phyloP scores from a whole-genome alignment of 2,797 vertebrate species.

The Limnodromus scolopaceus region DNA sequence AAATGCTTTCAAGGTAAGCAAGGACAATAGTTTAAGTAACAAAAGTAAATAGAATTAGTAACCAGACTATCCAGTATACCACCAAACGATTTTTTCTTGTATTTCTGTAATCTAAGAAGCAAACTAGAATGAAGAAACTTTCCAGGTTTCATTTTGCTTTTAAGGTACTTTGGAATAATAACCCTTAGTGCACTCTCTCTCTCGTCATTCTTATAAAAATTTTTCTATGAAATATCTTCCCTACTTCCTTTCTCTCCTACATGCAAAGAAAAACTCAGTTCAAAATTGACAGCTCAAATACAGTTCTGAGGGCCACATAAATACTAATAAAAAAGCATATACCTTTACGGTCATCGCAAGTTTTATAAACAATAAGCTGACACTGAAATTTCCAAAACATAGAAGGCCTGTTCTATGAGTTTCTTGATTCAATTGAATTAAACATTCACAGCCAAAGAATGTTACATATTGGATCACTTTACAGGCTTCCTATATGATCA shows the following conservation, averaged over 20 bases:
- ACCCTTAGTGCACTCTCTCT: neutral
- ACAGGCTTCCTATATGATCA: neutral
- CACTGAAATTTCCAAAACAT: neutral
- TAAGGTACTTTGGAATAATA: neutral
- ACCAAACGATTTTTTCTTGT: neutral
- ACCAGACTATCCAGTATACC: neutral
- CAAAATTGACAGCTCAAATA: neutral
- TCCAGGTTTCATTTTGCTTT: neutral
- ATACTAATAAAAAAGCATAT: neutral
- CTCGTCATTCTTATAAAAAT: neutral
- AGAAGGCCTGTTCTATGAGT: neutral
- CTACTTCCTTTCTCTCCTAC: neutral
- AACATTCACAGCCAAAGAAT: neutral
- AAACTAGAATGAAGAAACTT: neutral
- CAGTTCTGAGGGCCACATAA: neutral
- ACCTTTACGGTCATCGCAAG: neutral
- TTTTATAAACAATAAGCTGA: neutral
- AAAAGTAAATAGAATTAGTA: neutral
- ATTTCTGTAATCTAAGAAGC: neutral
- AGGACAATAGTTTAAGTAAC: neutral
- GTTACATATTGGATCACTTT: neutral
- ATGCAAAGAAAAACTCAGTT: neutral
- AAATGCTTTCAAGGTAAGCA: conserved; percentile 92
- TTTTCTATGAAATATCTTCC: neutral
- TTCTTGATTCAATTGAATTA: neutral